These are phyloP conservation scores for Lissonota sp. DNA, from an alignment of 2,888 invertebrate genomes.

Conservation along the genomic window DNA sequence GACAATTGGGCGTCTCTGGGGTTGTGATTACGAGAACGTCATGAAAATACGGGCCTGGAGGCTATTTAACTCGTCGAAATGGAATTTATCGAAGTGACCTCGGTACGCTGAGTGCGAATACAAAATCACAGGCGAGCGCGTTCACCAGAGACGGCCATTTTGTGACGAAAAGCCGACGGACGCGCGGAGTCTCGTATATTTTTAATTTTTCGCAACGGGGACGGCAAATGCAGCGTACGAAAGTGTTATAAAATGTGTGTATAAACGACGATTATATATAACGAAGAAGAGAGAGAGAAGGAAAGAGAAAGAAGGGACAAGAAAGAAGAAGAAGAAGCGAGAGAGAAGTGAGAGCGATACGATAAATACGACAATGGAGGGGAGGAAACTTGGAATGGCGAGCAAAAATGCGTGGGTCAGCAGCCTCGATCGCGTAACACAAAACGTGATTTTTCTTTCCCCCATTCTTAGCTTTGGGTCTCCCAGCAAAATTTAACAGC, in stretches of 20 bases:
- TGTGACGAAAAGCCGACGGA: slow-evolving; percentile 9
- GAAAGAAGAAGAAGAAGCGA: neutral
- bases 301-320: neutral
- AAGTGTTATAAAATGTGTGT: neutral
- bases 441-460: slow-evolving; percentile 12
- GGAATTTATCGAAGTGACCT: slow-evolving; percentile 48
- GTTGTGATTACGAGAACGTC: neutral
- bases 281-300: neutral
- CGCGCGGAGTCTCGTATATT: slow-evolving; percentile 17
- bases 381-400: neutral
- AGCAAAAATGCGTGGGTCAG: slow-evolving; percentile 59
- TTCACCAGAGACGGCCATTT: neutral
- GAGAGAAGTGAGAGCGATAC: neutral
- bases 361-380: neutral
- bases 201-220: neutral
- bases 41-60: neutral
- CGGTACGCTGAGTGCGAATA: neutral
- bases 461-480: neutral
- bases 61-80: slow-evolving; percentile 8
- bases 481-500: neutral
- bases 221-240: slow-evolving; percentile 17
- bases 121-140: neutral
- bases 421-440: slow-evolving; percentile 57
- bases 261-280: slow-evolving; percentile 3
- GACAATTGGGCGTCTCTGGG: slow-evolving; percentile 24